A percentile compares a stretch with the other conserved stretches of the same genome.
Conservation (phyloP, 2,888 invertebrate genomes). For the Chrysomela aeneicollis region DNA sequence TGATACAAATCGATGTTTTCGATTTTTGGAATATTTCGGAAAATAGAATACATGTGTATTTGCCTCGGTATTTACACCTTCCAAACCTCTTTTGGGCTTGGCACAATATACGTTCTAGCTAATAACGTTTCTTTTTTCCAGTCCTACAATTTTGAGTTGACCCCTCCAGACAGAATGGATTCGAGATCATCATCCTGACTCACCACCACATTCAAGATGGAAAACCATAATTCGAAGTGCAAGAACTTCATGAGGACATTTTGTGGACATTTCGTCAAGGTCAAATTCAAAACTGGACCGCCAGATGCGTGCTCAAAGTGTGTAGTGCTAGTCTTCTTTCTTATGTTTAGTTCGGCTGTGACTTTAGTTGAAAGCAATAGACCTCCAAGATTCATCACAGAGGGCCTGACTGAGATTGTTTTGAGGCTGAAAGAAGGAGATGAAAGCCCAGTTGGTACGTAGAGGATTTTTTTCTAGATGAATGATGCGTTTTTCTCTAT, state of each 20-base stretch:
- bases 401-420: constrained; percentile 91
- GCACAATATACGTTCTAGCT: too few species aligned
- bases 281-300: constrained; percentile 48
- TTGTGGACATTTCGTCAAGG: constrained; percentile 50
- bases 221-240: constrained; percentile 27
- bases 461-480: too few species aligned
- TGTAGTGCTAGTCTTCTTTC: constrained; percentile 40
- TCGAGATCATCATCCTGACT: too few species aligned
- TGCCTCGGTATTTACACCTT: too few species aligned
- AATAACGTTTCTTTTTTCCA: too few species aligned
- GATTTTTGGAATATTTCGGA: too few species aligned
- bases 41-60: too few species aligned
- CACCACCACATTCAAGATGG: constrained; percentile 15
- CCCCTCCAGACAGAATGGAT: too few species aligned
- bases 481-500: too few species aligned
- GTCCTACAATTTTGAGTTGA: too few species aligned
- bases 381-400: constrained; percentile 87
- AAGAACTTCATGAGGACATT: constrained; percentile 49
- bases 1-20: too few species aligned
- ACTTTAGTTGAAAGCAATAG: constrained; percentile 67
- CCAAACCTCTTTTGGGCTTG: too few species aligned
- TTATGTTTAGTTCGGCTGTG: constrained; percentile 41
- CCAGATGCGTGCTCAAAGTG: constrained; percentile 12
- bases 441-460: constrained; percentile 85
- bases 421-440: constrained; percentile 87